Percentiles rank a stretch among this genome's conserved stretches.
These are phyloP conservation scores for Pelodytes ibericus DNA, from an alignment of 2,797 vertebrate species.

Conservation along the genomic window DNA sequence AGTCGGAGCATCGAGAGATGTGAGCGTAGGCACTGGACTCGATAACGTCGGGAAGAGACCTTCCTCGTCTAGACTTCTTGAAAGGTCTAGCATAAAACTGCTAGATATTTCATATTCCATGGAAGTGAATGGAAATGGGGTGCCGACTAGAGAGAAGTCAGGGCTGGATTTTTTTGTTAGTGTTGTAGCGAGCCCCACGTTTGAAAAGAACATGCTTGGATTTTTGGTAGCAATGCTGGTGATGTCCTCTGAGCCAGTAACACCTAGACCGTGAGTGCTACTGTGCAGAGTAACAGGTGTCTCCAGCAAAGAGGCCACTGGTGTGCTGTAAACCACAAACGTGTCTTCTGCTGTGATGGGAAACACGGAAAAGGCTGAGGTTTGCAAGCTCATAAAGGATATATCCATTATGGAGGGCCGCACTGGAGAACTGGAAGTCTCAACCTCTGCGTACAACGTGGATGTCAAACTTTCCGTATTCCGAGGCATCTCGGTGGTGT, in stretches of 20 bases:
- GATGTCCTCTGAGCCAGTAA: not conserved
- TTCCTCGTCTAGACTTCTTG: constrained; percentile 9
- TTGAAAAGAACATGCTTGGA: not conserved
- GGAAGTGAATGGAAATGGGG: constrained; percentile 46
- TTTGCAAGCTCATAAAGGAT: not conserved
- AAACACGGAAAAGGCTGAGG: constrained; percentile 15
- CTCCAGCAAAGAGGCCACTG: constrained; percentile 8
- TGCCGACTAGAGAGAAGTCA: constrained; percentile 21
- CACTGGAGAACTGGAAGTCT: not conserved
- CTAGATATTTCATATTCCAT: constrained; percentile 22
- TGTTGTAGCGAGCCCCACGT: not conserved
- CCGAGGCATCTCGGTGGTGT: not conserved
- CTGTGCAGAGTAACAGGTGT: constrained; percentile 20
- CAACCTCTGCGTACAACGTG: not conserved
- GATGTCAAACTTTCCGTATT: not conserved
- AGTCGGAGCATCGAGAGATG: constrained; percentile 69
- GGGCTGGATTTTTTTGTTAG: constrained; percentile 17
- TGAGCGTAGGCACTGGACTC: constrained; percentile 69
- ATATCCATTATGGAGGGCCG: not conserved
- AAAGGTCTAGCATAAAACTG: constrained; percentile 45
- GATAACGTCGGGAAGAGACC: constrained; percentile 43
- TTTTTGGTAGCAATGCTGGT: constrained; percentile 50
- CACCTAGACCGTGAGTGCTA: not conserved
- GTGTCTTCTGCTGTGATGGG: constrained; percentile 23
- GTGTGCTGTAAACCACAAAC: constrained; percentile 19